phyloP scores from a whole-genome alignment of 2,113 vertebrate genomes.

The Columba livia region DNA sequence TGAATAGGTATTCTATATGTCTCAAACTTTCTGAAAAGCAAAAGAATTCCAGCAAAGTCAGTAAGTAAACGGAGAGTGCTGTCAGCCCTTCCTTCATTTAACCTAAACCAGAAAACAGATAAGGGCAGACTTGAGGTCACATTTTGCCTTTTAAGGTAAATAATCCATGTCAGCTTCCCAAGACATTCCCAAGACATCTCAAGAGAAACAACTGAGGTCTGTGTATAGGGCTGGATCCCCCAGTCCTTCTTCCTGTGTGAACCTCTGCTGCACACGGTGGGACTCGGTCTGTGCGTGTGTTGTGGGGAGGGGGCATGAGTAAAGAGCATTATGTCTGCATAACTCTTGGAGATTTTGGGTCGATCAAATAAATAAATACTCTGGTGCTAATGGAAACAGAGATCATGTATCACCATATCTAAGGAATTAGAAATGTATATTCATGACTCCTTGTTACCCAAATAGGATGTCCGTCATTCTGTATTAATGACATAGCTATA shows the following conservation, averaged over 20 bases:
- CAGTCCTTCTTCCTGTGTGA: not conserved
- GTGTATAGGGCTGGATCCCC: not conserved
- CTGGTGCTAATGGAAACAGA: not conserved
- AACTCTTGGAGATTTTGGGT: not conserved
- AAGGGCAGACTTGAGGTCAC: not conserved
- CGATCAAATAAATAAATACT: not conserved
- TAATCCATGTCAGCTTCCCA: not conserved
- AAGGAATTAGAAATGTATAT: constrained; percentile 40
- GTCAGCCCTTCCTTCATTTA: not conserved
- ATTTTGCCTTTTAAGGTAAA: constrained; percentile 44
- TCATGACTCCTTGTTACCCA: constrained; percentile 13
- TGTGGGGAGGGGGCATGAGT: not conserved
- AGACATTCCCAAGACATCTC: not conserved
- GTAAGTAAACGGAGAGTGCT: not conserved
- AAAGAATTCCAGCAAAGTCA: not conserved
- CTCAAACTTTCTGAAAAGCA: not conserved
- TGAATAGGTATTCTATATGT: not conserved
- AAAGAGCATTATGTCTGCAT: not conserved
- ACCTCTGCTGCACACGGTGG: not conserved
- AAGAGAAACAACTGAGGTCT: not conserved
- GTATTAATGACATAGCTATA: constrained; percentile 9
- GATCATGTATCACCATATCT: constrained; percentile 13
- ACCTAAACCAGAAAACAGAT: not conserved
- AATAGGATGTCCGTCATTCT: constrained; percentile 24
- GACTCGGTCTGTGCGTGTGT: not conserved